Conservation (phyloP, 2,888 invertebrate species). For the Cactoblastis cactorum region DNA sequence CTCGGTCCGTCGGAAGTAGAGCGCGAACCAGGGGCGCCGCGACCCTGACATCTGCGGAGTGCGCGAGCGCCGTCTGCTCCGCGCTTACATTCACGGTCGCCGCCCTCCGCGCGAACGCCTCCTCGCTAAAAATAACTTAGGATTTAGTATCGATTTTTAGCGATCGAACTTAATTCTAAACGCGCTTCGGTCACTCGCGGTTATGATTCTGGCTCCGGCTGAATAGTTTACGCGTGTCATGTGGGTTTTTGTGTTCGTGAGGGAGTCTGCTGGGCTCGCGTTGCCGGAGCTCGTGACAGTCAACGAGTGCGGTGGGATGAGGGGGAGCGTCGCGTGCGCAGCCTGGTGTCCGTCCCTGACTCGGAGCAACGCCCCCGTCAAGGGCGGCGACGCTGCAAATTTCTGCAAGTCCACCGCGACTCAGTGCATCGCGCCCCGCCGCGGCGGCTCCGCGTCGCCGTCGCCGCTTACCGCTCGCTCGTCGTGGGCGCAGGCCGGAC, state of each 20-base stretch:
- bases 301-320: conserved; percentile 42
- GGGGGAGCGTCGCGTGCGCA: conserved; percentile 75
- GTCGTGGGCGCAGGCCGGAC: conserved; percentile 51
- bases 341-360: conserved; percentile 72
- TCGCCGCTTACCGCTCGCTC: conserved; percentile 47
- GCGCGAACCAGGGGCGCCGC: conserved; percentile 34
- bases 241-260: background rate
- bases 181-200: conserved; percentile 9
- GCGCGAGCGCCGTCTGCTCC: conserved; percentile 46
- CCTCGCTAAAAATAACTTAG: conserved; percentile 60
- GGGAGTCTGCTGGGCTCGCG: background rate
- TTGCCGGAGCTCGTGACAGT: background rate
- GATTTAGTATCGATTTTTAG: conserved; percentile 40
- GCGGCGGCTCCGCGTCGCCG: conserved; percentile 74
- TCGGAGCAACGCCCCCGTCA: conserved; percentile 79
- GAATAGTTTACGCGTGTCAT: conserved; percentile 1
- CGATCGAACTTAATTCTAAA: conserved; percentile 12
- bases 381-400: conserved; percentile 79
- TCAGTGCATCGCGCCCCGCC: conserved; percentile 78
- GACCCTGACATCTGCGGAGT: conserved; percentile 57
- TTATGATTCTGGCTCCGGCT: conserved; percentile 2
- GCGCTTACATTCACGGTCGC: conserved; percentile 57
- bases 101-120: conserved; percentile 56
- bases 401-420: conserved; percentile 75
- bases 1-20: conserved; percentile 31